These are phyloP conservation scores for Drosophila anceps DNA, from an alignment of 2,888 invertebrate species.

Conservation along the genomic window DNA sequence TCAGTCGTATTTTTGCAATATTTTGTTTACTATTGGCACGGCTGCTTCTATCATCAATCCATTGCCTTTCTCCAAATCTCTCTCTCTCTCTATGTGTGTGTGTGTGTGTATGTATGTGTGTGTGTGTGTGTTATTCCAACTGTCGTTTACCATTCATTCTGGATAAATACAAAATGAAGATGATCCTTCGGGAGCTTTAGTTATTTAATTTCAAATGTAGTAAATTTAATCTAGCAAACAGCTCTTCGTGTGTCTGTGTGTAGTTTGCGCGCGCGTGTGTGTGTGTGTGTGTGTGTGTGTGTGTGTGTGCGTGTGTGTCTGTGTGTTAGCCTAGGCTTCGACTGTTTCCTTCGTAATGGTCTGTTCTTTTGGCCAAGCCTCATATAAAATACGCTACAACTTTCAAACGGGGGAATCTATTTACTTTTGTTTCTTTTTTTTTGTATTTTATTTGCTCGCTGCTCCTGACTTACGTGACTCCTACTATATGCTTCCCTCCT, in stretches of 20 bases:
- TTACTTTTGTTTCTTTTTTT: slow-evolving; percentile 40
- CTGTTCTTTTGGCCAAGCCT: slow-evolving; percentile 33
- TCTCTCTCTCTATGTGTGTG: background rate
- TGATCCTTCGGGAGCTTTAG: slow-evolving; percentile 82
- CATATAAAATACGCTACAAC: slow-evolving; percentile 62
- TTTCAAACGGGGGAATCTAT: slow-evolving; percentile 53
- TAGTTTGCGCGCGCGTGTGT: too few species aligned
- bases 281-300: background rate
- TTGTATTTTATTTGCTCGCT: slow-evolving; percentile 40
- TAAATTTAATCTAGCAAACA: slow-evolving; percentile 81
- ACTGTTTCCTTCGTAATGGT: slow-evolving; percentile 15
- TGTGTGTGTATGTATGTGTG: slow-evolving; percentile 11
- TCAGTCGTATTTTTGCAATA: slow-evolving; percentile 69
- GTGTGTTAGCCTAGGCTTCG: slow-evolving; percentile 33
- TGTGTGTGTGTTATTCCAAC: slow-evolving; percentile 69
- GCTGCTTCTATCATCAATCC: slow-evolving; percentile 69
- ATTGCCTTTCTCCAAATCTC: slow-evolving; percentile 32
- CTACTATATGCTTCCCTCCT: background rate
- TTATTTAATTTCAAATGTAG: slow-evolving; percentile 81
- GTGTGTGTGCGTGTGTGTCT: slow-evolving; percentile 12
- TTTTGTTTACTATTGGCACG: slow-evolving; percentile 67
- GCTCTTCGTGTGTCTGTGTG: slow-evolving; percentile 32
- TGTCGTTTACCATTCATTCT: slow-evolving; percentile 80
- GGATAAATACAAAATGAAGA: slow-evolving; percentile 83
- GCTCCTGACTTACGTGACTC: slow-evolving; percentile 28